A percentile compares a stretch with the other conserved stretches of the same genome.
Conservation (phyloP, 2,797 vertebrate genomes). For the Anisognathus igniventris region DNA sequence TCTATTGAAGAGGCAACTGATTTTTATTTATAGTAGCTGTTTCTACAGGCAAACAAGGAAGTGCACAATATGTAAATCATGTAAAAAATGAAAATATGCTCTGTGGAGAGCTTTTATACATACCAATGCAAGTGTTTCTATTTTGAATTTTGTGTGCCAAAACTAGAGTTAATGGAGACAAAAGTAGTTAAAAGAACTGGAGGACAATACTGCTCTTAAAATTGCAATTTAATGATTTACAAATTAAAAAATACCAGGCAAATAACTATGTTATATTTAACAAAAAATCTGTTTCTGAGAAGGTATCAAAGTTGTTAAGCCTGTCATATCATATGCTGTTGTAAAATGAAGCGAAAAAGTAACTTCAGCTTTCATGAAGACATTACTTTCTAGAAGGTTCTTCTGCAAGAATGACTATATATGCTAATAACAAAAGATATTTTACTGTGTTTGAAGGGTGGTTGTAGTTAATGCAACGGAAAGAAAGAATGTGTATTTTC, state of each 20-base stretch:
- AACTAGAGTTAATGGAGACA: neutral
- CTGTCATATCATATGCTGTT: neutral
- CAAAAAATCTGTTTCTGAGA: neutral
- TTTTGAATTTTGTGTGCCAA: neutral
- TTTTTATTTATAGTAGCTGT: neutral
- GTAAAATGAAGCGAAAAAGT: neutral
- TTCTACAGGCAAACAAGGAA: neutral
- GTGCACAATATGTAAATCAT: rapidly evolving
- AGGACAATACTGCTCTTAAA: neutral
- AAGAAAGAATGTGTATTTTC: neutral
- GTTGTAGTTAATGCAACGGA: neutral
- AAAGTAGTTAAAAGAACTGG: neutral
- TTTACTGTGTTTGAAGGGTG: neutral
- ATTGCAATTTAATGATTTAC: neutral
- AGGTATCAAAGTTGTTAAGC: neutral
- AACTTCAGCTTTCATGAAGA: neutral
- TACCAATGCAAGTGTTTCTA: neutral
- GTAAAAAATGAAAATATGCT: neutral
- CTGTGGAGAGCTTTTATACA: neutral
- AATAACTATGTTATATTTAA: neutral
- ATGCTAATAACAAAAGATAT: neutral
- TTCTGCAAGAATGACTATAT: neutral
- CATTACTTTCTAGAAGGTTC: neutral
- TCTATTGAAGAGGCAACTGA: neutral
- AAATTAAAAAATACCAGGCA: neutral